These are phyloP conservation scores for Micromesistius poutassou DNA, from an alignment of 2,797 vertebrate genomes.

Conservation along the genomic window DNA sequence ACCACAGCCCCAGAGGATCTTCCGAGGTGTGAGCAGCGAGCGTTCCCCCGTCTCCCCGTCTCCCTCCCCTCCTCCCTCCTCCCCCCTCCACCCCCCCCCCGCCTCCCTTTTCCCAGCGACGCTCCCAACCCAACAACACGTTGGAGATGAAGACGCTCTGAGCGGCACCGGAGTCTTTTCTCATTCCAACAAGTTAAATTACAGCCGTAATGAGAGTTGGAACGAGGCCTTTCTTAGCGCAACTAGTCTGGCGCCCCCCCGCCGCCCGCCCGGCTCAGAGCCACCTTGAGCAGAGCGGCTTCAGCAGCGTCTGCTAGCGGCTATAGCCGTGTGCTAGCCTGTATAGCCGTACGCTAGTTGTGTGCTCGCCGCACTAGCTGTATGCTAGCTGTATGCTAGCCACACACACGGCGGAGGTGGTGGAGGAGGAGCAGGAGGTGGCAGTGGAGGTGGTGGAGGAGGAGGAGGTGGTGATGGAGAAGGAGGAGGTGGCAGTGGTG, in stretches of 20 bases:
- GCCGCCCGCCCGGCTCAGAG: too few relatives aligned
- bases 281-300: neutral
- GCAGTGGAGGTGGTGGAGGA: too few relatives aligned
- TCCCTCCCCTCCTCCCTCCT: too few relatives aligned
- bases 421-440: too few relatives aligned
- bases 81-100: too few relatives aligned
- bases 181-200: neutral
- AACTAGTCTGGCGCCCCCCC: neutral
- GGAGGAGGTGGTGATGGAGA: too few relatives aligned
- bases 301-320: neutral
- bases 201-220: neutral
- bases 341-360: too few relatives aligned
- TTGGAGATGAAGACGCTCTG: neutral
- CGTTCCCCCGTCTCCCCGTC: neutral
- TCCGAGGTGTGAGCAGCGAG: constrained; percentile 10
- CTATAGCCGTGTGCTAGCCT: too few relatives aligned
- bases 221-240: neutral
- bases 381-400: too few relatives aligned
- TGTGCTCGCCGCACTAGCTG: too few relatives aligned
- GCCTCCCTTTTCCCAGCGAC: neutral
- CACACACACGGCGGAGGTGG: too few relatives aligned
- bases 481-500: too few relatives aligned
- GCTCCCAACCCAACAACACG: neutral
- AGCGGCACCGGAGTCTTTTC: neutral
- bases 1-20: constrained; percentile 20